Evolutionary conservation across 2,113 vertebrate genomes (phyloP), one percentile per base, ranked within the genome.

Genomic region (Thermophis baileyi): DNA sequence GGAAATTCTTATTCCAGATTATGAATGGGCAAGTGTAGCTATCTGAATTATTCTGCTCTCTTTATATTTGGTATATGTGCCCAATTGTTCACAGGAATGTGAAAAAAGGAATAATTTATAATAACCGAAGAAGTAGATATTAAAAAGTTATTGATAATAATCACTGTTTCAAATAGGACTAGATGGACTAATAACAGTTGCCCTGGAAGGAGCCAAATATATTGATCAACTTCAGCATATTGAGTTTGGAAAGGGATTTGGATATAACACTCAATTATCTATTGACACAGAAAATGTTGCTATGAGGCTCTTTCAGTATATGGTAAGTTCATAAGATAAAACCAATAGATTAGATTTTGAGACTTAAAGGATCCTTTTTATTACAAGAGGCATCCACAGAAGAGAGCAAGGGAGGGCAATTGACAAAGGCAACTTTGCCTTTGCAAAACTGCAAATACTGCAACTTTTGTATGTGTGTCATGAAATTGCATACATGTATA

Each of bases 201-300:
- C 96, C 87, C 92, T 98, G 94, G 95, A 96, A 35, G 95, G 93
- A 93, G 55, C 92, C 54, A 53, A 81, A 0, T 3, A 90, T 22
- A 50, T 96, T 57, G 50, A 95, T 27, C 94, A 97, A 16, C 95
- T 98, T 89, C 94, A 63, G 47, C 93, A 93, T 87, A 94, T 97
- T 90, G 97, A 98, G 91, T 98, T 97, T 91, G 97, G 97, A 85
- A 97, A 95, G 94, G 97, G 97, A 94, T 97, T 97, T 95, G 95
- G 96, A 87, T 97, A 98, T 88, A 96, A 90, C 24, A 94, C 94
- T 22, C 97, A 97, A 93, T 94, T 97, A 47, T 89, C 93, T 11
- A 93, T 97, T 30, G 95, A 94, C 44, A 97, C 96, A 94, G 93
- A 94, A 54, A 94, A 96, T 87, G 95, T 97, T 51, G 96, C 93